Evolutionary conservation across 2,113 vertebrate genomes (phyloP).

Genomic region (Hassar affinis): DNA sequence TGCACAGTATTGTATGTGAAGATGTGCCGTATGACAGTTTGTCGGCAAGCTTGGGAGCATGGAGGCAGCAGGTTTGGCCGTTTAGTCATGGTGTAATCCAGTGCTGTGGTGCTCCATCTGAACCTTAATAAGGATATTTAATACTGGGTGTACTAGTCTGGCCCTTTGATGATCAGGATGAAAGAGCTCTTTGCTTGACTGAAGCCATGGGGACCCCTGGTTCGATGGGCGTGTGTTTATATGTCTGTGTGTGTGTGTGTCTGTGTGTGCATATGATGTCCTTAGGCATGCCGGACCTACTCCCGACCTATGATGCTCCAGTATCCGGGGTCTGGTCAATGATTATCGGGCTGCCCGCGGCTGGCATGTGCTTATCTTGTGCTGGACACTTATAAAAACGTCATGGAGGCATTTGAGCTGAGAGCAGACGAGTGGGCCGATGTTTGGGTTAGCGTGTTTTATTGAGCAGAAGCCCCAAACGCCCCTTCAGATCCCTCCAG

Average conservation of each 20-base stretch:
- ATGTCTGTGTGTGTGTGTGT: conserved; percentile 21
- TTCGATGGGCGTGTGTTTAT: conserved; percentile 28
- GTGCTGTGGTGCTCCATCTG: conserved; percentile 50
- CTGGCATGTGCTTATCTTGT: conserved; percentile 33
- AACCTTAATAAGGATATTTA: conserved; percentile 77
- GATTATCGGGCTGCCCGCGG: conserved; percentile 36
- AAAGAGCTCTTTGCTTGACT: conserved; percentile 50
- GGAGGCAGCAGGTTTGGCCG: conserved; percentile 39
- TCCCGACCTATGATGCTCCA: neutral
- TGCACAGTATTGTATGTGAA: neutral
- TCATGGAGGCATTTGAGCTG: conserved; percentile 39
- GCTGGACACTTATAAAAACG: conserved; percentile 44
- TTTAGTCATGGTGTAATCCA: conserved; percentile 67
- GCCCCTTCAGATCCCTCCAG: conserved; percentile 22
- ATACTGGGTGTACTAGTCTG: conserved; percentile 46
- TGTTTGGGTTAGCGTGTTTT: conserved; percentile 30
- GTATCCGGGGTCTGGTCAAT: conserved; percentile 36
- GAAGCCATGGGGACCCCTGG: conserved; percentile 42
- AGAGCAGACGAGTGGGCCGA: conserved; percentile 11
- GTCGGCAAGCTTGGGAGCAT: conserved; percentile 23
- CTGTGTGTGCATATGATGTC: conserved; percentile 20
- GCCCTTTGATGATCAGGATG: conserved; percentile 55
- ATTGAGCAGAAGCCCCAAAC: conserved; percentile 10
- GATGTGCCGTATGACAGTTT: conserved; percentile 27
- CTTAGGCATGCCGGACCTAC: conserved; percentile 15